These are phyloP conservation scores for Darevskia nairensis DNA, from an alignment of 2,797 vertebrate species.

Conservation along the genomic window DNA sequence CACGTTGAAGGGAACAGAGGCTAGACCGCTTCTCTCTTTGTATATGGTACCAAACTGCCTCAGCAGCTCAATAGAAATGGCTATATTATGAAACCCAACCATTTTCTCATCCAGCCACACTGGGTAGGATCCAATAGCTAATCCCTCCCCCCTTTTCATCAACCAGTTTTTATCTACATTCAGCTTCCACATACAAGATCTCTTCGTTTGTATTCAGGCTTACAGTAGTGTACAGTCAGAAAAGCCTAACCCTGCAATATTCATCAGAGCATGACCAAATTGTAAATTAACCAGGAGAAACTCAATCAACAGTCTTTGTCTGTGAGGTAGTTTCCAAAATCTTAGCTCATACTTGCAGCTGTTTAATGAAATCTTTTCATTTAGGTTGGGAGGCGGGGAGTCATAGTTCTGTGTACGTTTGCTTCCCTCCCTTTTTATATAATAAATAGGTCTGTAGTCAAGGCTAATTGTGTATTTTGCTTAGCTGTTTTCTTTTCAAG, in stretches of 20 bases:
- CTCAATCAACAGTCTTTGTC: slow-evolving; percentile 38
- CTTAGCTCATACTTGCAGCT: slow-evolving; percentile 39
- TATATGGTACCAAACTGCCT: not conserved
- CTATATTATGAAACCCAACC: not conserved
- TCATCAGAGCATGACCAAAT: slow-evolving; percentile 19
- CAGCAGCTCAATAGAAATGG: not conserved
- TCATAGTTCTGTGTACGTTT: slow-evolving; percentile 2
- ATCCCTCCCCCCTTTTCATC: not conserved
- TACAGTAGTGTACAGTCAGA: slow-evolving; percentile 9
- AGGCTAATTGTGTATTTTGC: slow-evolving; percentile 8
- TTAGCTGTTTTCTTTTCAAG: slow-evolving; percentile 32
- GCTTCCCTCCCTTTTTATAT: not conserved
- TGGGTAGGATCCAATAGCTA: not conserved
- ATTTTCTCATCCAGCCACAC: not conserved
- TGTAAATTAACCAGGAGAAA: slow-evolving; percentile 40
- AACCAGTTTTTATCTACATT: slow-evolving; percentile 1
- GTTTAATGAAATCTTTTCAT: slow-evolving; percentile 34
- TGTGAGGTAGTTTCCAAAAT: slow-evolving; percentile 18
- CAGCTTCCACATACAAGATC: not conserved
- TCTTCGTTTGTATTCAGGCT: slow-evolving; percentile 6
- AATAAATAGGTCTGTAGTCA: slow-evolving; percentile 23
- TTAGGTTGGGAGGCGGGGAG: not conserved
- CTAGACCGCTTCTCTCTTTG: not conserved
- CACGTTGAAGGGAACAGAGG: not conserved
- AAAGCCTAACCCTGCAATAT: slow-evolving; percentile 13